Base-by-base conservation (phyloP, 1,140 invertebrate genomes). In the Brachionus asplanchnoidis region DNA sequence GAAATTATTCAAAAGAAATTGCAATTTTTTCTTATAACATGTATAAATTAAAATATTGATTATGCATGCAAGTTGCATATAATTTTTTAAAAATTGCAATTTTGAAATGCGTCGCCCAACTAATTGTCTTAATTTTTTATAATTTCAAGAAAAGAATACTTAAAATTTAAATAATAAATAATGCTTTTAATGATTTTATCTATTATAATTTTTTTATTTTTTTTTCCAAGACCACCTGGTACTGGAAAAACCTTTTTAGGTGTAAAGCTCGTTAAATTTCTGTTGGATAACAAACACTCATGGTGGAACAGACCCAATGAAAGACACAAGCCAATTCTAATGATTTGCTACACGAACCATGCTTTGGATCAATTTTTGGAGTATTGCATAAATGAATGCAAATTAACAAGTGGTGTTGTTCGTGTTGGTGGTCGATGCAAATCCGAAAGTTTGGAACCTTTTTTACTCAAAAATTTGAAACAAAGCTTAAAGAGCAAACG, bases 191-290 rank as follows among this genome's bases (percentile, higher is more conserved):
- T 36, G 7, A 36, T 75, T 60, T 91, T 60, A 3, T 17, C 3
- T 26, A 60, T 3, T 6, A 14, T 44, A 20, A 12, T 26, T 87
- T 91, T 3, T 89, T 94, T 2, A 28, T 87, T 91, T 3, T 89
- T 94, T 2, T 94, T 95, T 85, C 94, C 94, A 90, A 91, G 90
- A 9, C 85, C 92, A 20, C 94, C 94, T 1, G 94, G 94, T 4
- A 95, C 94, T 1, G 94, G 94, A 0, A 95, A 95, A 89, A 94
- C 94, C 0, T 93, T 90, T 87, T 86, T 95, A n/a, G 94, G 93
- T 2, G 88, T 94, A 9, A 85, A 93, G 89, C 90, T 94, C 42
- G 90, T 92, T 0, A 88, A 92, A 85, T 91, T 91, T 2, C 87
- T 94, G 8, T 40, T 88, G 17, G 11, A 77, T 11, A 87, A 87